A percentile compares a stretch with the other conserved stretches of the same genome.
Evolutionary conservation across 2,797 vertebrate genomes (phyloP).

Genomic region (Glyptemys insculpta): DNA sequence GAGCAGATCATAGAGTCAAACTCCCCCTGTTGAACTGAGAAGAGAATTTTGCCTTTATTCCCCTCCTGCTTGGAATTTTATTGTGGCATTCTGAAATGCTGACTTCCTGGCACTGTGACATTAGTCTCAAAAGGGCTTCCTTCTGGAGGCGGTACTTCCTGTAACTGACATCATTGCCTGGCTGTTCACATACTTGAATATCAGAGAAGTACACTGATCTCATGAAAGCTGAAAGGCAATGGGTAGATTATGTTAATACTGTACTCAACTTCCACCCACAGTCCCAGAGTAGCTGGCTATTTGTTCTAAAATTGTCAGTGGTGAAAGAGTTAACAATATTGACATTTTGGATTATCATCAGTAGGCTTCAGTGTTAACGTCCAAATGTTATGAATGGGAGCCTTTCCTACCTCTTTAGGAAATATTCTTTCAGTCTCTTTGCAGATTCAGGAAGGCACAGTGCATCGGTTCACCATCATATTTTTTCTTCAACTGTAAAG

Average conservation of each 20-base stretch:
- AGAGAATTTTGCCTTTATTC: not conserved
- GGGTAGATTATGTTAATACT: not conserved
- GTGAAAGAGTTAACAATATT: not conserved
- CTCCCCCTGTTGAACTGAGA: not conserved
- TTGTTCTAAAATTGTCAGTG: fast-evolving
- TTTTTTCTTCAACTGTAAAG: not conserved
- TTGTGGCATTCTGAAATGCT: not conserved
- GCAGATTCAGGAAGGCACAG: not conserved
- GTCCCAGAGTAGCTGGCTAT: fast-evolving
- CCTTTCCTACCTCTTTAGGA: fast-evolving
- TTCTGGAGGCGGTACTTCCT: not conserved
- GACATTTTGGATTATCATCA: fast-evolving
- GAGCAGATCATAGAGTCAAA: not conserved
- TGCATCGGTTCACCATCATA: not conserved
- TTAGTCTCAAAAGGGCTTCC: not conserved
- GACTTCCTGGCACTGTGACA: not conserved
- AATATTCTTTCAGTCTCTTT: not conserved
- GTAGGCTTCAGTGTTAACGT: not conserved
- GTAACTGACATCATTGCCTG: not conserved
- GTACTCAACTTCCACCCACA: fast-evolving
- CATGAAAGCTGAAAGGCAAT: not conserved
- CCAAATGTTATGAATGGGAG: not conserved
- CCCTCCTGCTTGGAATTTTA: not conserved
- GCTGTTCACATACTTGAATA: not conserved
- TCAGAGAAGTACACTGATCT: not conserved